These are phyloP conservation scores for Schrankia costaestrigalis DNA, from an alignment of 2,888 invertebrate species.

Conservation along the genomic window DNA sequence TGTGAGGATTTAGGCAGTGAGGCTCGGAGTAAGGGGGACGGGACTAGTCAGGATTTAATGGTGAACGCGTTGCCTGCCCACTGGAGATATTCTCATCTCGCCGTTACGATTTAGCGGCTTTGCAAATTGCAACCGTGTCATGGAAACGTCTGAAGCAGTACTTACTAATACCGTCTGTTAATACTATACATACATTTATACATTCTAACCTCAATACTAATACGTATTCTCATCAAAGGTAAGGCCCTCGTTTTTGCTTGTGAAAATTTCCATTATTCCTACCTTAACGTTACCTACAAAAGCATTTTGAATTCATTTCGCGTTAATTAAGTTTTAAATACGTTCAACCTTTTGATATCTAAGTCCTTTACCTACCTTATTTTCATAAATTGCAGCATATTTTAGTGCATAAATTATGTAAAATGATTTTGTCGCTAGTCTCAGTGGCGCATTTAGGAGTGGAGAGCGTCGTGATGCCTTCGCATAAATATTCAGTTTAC, in stretches of 20 bases:
- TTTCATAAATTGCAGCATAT: constrained; percentile 52
- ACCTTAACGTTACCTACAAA: constrained; percentile 27
- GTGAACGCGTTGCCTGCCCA: constrained; percentile 45
- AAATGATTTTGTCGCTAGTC: constrained; percentile 60
- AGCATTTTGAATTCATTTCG: constrained; percentile 34
- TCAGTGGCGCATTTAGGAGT: constrained; percentile 47
- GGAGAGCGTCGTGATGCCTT: constrained; percentile 25
- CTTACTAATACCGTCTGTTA: constrained; percentile 15
- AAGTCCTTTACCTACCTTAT: constrained; percentile 31
- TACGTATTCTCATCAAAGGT: constrained; percentile 17
- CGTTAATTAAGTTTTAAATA: constrained; percentile 38
- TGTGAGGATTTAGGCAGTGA: constrained; percentile 30
- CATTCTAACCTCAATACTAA: constrained; percentile 13
- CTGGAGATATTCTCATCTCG: constrained; percentile 55
- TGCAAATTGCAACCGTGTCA: constrained; percentile 44
- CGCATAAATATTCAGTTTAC: constrained; percentile 66
- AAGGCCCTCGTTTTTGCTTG: constrained; percentile 16
- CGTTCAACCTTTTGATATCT: constrained; percentile 30
- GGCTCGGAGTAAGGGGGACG: constrained; percentile 22
- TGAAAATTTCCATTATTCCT: constrained; percentile 24
- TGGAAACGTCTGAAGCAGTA: constrained; percentile 33
- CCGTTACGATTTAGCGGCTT: constrained; percentile 49
- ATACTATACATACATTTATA: constrained; percentile 11
- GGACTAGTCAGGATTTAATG: constrained; percentile 48
- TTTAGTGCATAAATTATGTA: constrained; percentile 60